Conservation (phyloP, 2,113 vertebrate species). For the Plectropomus leopardus region DNA sequence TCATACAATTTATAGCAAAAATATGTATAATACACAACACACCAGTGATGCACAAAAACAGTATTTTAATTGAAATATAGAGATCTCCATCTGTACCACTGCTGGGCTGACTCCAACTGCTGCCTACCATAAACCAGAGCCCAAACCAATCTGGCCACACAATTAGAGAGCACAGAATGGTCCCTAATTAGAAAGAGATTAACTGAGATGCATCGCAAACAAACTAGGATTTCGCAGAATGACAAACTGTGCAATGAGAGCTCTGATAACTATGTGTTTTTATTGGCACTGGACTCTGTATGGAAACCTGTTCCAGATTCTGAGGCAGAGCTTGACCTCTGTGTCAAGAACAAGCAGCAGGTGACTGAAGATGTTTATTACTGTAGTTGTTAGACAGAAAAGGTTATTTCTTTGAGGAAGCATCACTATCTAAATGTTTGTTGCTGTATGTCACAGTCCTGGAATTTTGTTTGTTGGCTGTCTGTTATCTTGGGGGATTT, state of each 20-base stretch:
- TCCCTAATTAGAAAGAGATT: conserved; percentile 46
- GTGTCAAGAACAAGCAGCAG: conserved; percentile 12
- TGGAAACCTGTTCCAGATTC: conserved; percentile 14
- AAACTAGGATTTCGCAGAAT: not conserved
- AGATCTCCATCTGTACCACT: conserved; percentile 30
- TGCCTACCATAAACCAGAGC: not conserved
- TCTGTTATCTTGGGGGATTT: too few relatives aligned
- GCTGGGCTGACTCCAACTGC: conserved; percentile 14
- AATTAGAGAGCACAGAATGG: conserved; percentile 30
- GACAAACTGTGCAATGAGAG: not conserved
- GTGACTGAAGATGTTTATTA: not conserved
- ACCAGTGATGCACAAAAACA: not conserved
- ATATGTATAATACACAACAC: not conserved
- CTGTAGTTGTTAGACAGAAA: not conserved
- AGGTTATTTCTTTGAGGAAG: conserved; percentile 1
- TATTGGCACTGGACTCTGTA: not conserved
- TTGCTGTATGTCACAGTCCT: too few relatives aligned
- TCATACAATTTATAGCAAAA: not conserved
- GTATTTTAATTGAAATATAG: not conserved
- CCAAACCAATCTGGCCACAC: conserved; percentile 39
- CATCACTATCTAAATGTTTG: not conserved
- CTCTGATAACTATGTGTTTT: not conserved
- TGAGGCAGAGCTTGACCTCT: conserved; percentile 10
- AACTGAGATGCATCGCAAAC: conserved; percentile 27
- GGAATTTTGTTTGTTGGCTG: too few relatives aligned